A percentile compares a stretch with the other conserved stretches of the same genome.
Conservation (phyloP, 2,888 invertebrate species). For the Pachydiplax longipennis region DNA sequence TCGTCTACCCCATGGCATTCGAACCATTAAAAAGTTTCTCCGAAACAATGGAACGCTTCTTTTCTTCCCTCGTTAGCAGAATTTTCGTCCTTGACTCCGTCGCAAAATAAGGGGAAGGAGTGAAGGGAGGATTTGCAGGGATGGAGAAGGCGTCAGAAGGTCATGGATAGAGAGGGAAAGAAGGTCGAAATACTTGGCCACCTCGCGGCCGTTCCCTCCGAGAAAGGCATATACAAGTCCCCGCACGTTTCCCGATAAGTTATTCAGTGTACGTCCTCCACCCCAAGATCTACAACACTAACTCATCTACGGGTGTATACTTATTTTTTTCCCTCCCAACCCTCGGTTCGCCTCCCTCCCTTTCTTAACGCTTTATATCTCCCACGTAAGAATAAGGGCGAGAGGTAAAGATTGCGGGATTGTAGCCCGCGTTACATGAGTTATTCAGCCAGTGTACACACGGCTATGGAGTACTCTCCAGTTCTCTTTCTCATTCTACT, state of each 20-base stretch:
- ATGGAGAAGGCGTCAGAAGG: background rate
- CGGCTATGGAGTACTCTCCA: background rate
- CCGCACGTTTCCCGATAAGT: slow-evolving; percentile 26
- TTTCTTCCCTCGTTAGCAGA: background rate
- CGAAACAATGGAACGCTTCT: slow-evolving; percentile 15
- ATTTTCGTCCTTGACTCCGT: background rate
- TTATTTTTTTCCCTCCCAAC: background rate
- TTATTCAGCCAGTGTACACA: background rate
- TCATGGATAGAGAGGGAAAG: background rate
- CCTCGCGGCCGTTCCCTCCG: background rate
- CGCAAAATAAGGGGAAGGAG: background rate
- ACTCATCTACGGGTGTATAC: slow-evolving; percentile 26
- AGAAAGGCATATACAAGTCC: slow-evolving; percentile 2
- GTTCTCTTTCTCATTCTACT: background rate
- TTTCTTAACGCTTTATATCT: background rate
- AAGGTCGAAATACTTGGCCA: background rate
- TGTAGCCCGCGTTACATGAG: background rate
- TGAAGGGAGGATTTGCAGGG: background rate
- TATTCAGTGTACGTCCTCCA: slow-evolving; percentile 4
- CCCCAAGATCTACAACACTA: slow-evolving; percentile 17
- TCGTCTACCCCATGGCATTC: background rate
- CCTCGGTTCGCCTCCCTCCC: background rate
- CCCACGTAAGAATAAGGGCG: background rate
- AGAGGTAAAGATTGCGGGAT: background rate
- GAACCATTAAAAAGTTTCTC: slow-evolving; percentile 26